Evolutionary conservation across 2,113 vertebrate species (phyloP), one percentile per base, ranked within the genome.

Genomic region (Xiphophorus maculatus): DNA sequence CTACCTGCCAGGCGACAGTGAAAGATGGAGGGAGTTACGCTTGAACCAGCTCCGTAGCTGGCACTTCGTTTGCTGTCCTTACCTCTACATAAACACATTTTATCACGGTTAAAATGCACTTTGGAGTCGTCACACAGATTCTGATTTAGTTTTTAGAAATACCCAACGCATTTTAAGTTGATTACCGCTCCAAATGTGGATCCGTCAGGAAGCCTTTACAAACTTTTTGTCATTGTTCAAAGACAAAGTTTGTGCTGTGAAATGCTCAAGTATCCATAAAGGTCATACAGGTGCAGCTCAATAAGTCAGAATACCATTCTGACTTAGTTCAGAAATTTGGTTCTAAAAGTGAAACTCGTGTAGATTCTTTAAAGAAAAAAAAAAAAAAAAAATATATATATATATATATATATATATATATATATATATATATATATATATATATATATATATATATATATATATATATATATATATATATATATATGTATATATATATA

Each of bases 191-290:
- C 1, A 2, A 65, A 29, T 3, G 35, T 60, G 2, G 11, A 65
- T 81, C 27, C 12, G 22, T 77, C 83, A 77, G 27, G 80, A 81
- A 30, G 40, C 8, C 51, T 65, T 33, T 28, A 35, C 12, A 1
- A 17, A 54, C 22, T 40, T 0, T 7, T 40, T 42, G 48, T 65
- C 12, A 74, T 85, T 64, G 14, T 69, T 42, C 69, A 74, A 48
- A 76, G 74, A 64, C 80, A 74, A 81, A 68, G 66, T 75, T 82
- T 14, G 69, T 77, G 77, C 68, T 80, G 77, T 83, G 73, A 84
- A 74, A 68, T 62, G 70, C 67, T 73, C 6, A 29, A 66, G 30
- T 35, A 71, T 37, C 28, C 79, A 28, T 44, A 2, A 80, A 17
- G 68, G 25, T 58, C 25, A 17, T n/a, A 58, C 51, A 58, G 51